These are phyloP conservation scores for Phasia obesa DNA, from an alignment of 2,888 invertebrate genomes.

Conservation along the genomic window DNA sequence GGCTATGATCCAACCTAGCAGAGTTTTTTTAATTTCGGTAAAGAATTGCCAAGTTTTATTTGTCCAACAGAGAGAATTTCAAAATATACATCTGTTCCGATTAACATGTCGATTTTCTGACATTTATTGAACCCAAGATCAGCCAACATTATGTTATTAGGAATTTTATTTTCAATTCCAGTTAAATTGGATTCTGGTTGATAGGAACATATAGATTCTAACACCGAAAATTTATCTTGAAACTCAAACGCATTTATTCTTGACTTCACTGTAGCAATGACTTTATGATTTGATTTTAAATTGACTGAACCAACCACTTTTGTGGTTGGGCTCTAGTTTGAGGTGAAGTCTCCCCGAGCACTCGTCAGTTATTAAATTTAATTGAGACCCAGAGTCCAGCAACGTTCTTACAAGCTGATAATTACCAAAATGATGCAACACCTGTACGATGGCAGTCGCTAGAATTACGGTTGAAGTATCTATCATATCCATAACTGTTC, in stretches of 20 bases:
- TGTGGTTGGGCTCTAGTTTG: no score
- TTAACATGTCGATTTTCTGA: conserved; percentile 34
- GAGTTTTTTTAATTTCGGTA: conserved; percentile 48
- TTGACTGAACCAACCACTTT: neutral
- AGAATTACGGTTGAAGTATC: neutral
- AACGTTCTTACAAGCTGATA: no score
- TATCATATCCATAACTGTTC: no score
- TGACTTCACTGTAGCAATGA: neutral
- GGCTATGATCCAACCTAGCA: conserved; percentile 44
- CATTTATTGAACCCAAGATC: conserved; percentile 37
- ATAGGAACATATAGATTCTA: conserved; percentile 11
- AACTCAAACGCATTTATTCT: conserved; percentile 12
- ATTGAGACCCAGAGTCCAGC: no score
- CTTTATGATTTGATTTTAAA: conserved; percentile 1
- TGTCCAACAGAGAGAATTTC: conserved; percentile 36
- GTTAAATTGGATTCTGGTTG: conserved; percentile 18
- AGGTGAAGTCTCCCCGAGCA: no score
- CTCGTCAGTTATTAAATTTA: no score
- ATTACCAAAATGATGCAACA: no score
- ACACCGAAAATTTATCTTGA: neutral
- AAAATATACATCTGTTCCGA: conserved; percentile 40
- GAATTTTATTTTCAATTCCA: conserved; percentile 13
- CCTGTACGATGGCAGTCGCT: neutral
- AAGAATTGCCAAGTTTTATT: conserved; percentile 4
- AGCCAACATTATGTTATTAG: conserved; percentile 14